phyloP scores from a whole-genome alignment of 2,888 invertebrate genomes.

The Conistra vaccinii region DNA sequence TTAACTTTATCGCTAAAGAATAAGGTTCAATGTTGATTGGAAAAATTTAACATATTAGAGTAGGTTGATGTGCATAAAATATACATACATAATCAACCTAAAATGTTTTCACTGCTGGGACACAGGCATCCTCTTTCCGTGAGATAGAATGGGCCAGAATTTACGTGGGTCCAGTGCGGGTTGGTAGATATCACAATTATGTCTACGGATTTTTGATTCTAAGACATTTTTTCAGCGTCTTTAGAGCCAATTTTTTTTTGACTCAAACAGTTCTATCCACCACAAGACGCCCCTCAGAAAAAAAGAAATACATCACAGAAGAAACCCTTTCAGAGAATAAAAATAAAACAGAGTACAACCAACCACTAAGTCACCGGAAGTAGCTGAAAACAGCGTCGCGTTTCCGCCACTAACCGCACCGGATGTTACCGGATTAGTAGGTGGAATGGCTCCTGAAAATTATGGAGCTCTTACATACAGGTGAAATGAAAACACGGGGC shows the following conservation, averaged over 20 bases:
- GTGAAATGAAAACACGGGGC: constrained; percentile 52
- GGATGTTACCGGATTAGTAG: constrained; percentile 66
- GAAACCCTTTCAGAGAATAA: constrained; percentile 38
- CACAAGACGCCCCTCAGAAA: constrained; percentile 18
- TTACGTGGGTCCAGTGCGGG: too few species aligned
- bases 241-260: not conserved
- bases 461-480: constrained; percentile 61
- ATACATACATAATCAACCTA: too few species aligned
- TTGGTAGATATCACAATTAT: too few species aligned
- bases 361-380: constrained; percentile 74
- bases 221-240: not conserved
- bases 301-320: constrained; percentile 15
- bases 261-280: not conserved
- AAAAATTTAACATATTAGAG: too few species aligned
- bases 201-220: too few species aligned
- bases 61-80: too few species aligned
- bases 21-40: too few species aligned
- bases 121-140: too few species aligned
- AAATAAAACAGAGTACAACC: constrained; percentile 65
- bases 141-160: too few species aligned
- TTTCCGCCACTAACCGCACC: constrained; percentile 70
- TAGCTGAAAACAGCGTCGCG: constrained; percentile 74
- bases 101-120: too few species aligned
- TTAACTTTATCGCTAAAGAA: too few species aligned
- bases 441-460: constrained; percentile 64